A percentile compares a stretch with the other conserved stretches of the same genome.
These are phyloP conservation scores for Zaprionus davidi DNA, from an alignment of 1,140 invertebrate species.

Conservation along the genomic window DNA sequence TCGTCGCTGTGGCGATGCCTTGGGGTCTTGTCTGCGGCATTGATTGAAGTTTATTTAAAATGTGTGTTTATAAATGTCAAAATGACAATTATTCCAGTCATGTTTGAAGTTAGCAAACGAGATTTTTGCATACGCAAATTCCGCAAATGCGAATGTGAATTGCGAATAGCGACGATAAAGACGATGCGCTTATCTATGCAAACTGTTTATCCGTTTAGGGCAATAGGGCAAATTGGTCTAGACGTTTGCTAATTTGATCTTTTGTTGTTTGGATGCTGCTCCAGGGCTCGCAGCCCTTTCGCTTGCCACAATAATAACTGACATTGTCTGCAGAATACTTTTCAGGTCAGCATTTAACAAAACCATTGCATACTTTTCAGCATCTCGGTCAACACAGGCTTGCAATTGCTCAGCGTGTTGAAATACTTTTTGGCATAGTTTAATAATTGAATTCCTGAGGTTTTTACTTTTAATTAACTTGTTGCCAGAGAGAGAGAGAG, in stretches of 20 bases:
- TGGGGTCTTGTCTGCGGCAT: slow-evolving; percentile 39
- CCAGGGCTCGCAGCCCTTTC: background rate
- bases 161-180: background rate
- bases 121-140: slow-evolving; percentile 16
- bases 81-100: slow-evolving; percentile 68
- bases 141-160: background rate
- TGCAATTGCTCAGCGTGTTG: slow-evolving; percentile 11
- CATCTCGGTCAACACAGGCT: background rate
- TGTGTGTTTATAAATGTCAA: slow-evolving; percentile 76
- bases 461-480: slow-evolving; percentile 21
- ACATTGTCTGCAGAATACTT: background rate
- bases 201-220: slow-evolving; percentile 17
- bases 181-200: background rate
- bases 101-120: slow-evolving; percentile 41
- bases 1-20: slow-evolving; percentile 29
- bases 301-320: background rate
- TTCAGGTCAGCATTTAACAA: background rate
- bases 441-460: slow-evolving; percentile 1
- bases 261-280: slow-evolving; percentile 14
- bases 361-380: slow-evolving; percentile 5
- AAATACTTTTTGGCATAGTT: slow-evolving; percentile 24
- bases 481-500: background rate
- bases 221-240: slow-evolving; percentile 68
- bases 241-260: slow-evolving; percentile 43
- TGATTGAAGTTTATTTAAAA: slow-evolving; percentile 81